Conservation (phyloP, 2,797 vertebrate genomes). For the Pseudochromis fuscus region DNA sequence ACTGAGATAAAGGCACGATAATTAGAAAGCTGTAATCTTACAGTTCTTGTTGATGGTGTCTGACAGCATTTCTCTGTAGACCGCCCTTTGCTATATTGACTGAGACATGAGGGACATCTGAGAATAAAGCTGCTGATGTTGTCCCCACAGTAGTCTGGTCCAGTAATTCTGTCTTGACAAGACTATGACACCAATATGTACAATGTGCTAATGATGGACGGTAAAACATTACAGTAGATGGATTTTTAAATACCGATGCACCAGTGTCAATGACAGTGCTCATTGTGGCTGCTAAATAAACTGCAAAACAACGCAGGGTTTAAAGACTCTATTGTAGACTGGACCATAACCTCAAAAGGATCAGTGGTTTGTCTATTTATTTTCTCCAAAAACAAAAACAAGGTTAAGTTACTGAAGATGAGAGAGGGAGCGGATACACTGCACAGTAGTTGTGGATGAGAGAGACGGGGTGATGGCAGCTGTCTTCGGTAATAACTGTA, state of each 20-base stretch:
- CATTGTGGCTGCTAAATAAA: not conserved
- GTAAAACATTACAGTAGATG: slow-evolving; percentile 4
- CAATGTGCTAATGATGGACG: not conserved
- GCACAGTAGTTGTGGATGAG: slow-evolving; percentile 11
- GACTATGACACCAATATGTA: slow-evolving; percentile 1
- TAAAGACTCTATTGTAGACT: not conserved
- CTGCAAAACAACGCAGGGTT: not conserved
- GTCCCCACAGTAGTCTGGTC: slow-evolving; percentile 8
- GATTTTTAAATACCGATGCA: slow-evolving; percentile 7
- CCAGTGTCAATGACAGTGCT: not conserved
- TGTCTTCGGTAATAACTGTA: slow-evolving; percentile 30
- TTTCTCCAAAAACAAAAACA: not conserved
- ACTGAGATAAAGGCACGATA: slow-evolving; percentile 43
- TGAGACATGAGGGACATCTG: slow-evolving; percentile 28
- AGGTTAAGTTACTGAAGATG: not conserved
- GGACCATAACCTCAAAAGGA: not conserved
- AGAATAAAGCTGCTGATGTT: slow-evolving; percentile 28
- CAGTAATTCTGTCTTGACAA: slow-evolving; percentile 11
- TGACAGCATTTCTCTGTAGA: slow-evolving; percentile 40
- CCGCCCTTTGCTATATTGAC: slow-evolving; percentile 1
- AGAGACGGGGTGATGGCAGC: slow-evolving; percentile 38
- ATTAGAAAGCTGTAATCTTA: slow-evolving; percentile 43
- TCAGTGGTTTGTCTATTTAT: not conserved
- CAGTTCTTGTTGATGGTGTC: slow-evolving; percentile 21
- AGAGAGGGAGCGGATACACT: slow-evolving; percentile 1